These are phyloP conservation scores for Oncorhynchus kisutch DNA, from an alignment of 2,113 vertebrate genomes.

Conservation along the genomic window DNA sequence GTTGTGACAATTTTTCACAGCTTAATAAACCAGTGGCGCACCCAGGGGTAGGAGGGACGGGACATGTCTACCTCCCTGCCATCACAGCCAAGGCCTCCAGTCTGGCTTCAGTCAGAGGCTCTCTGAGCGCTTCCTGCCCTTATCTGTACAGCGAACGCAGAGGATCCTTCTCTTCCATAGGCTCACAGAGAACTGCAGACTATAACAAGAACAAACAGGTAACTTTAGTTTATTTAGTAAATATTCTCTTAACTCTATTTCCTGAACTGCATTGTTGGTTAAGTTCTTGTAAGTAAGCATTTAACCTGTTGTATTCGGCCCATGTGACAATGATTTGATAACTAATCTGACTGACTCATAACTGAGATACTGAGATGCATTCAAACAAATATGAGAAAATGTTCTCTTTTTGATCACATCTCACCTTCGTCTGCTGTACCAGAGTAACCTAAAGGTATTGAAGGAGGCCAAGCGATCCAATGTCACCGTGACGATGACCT, in stretches of 20 bases:
- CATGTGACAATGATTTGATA: neutral
- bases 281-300: too few species aligned
- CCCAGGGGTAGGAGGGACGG: conserved; percentile 26
- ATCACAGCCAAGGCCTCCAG: conserved; percentile 53
- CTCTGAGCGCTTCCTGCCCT: conserved; percentile 69
- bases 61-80: conserved; percentile 62
- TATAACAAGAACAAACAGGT: conserved; percentile 51
- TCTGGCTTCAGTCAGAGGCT: conserved; percentile 40
- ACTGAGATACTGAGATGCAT: too few species aligned
- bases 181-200: conserved; percentile 51
- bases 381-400: neutral
- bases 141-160: conserved; percentile 61
- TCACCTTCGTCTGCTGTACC: neutral
- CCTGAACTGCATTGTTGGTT: too few species aligned
- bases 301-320: neutral
- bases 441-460: conserved; percentile 57
- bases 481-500: conserved; percentile 74
- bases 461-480: conserved; percentile 69
- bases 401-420: neutral
- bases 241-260: too few species aligned
- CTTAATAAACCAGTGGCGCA: conserved; percentile 33
- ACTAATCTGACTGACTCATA: too few species aligned
- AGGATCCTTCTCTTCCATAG: conserved; percentile 63
- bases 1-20: conserved; percentile 35
- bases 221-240: neutral